Conservation (phyloP, 2,888 invertebrate genomes). For the Rhaphigaster nebulosa region DNA sequence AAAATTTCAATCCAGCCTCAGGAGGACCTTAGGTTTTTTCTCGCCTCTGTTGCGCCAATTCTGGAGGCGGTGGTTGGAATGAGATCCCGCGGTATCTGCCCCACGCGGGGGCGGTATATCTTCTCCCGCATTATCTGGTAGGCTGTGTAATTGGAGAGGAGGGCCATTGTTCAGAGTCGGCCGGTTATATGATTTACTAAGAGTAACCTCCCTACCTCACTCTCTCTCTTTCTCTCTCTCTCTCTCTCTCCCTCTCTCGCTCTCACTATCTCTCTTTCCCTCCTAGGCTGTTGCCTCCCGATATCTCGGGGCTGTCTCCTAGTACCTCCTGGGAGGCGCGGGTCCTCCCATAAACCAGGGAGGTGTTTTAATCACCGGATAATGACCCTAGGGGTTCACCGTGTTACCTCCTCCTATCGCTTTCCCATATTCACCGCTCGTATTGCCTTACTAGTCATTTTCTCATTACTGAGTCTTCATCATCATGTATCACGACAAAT, state of each 20-base stretch:
- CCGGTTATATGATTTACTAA: constrained; percentile 55
- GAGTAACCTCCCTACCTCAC: constrained; percentile 42
- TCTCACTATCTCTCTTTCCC: not conserved
- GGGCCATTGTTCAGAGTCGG: constrained; percentile 51
- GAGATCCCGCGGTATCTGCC: constrained; percentile 37
- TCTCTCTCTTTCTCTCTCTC: constrained; percentile 1
- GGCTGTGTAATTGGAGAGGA: constrained; percentile 56
- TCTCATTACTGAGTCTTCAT: constrained; percentile 37
- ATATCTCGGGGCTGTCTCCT: constrained; percentile 37
- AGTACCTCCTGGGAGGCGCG: constrained; percentile 3
- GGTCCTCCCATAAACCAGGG: constrained; percentile 38
- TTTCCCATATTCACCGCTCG: constrained; percentile 42
- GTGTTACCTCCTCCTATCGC: constrained; percentile 21
- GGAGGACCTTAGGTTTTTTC: not conserved
- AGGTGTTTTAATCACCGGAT: constrained; percentile 50
- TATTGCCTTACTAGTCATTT: constrained; percentile 35
- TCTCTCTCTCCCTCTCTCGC: constrained; percentile 2
- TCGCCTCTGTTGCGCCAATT: not conserved
- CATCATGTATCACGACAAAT: constrained; percentile 1
- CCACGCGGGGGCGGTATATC: constrained; percentile 49
- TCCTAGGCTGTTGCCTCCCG: constrained; percentile 9
- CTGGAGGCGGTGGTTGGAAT: constrained; percentile 15
- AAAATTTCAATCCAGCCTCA: not conserved
- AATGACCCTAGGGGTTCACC: constrained; percentile 53
- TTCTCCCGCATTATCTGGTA: constrained; percentile 53